A percentile compares a stretch with the other conserved stretches of the same genome.
phyloP scores from a whole-genome alignment of 2,888 invertebrate genomes.

The Adineta ricciae region DNA sequence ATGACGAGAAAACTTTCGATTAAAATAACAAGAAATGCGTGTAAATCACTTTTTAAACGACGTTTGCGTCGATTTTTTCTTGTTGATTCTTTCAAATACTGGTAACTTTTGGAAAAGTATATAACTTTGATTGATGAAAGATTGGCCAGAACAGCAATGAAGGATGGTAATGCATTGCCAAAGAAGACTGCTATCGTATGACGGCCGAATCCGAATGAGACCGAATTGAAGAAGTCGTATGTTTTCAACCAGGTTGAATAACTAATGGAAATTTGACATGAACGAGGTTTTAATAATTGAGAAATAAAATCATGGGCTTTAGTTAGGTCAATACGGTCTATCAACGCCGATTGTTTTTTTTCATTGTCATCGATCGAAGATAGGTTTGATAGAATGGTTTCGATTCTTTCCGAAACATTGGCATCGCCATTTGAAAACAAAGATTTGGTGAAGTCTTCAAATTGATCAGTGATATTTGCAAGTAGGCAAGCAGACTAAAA shows the following conservation, averaged over 20 bases:
- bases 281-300: background rate
- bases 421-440: no score
- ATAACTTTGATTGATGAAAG: background rate
- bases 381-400: background rate
- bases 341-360: background rate
- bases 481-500: no score
- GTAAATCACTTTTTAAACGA: background rate
- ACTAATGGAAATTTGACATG: background rate
- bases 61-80: conserved; percentile 8
- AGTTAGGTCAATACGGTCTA: background rate
- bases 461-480: no score
- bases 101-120: background rate
- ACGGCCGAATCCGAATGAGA: background rate
- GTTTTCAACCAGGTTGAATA: background rate
- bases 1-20: background rate
- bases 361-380: background rate
- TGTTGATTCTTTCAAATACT: background rate
- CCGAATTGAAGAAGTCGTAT: background rate
- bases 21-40: background rate
- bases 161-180: conserved; percentile 11
- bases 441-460: no score
- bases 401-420: no score
- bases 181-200: background rate
- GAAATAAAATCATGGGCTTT: background rate
- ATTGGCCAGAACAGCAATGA: background rate